Evolutionary conservation across 2,888 invertebrate genomes (phyloP).

Genomic region (Thera britannica): DNA sequence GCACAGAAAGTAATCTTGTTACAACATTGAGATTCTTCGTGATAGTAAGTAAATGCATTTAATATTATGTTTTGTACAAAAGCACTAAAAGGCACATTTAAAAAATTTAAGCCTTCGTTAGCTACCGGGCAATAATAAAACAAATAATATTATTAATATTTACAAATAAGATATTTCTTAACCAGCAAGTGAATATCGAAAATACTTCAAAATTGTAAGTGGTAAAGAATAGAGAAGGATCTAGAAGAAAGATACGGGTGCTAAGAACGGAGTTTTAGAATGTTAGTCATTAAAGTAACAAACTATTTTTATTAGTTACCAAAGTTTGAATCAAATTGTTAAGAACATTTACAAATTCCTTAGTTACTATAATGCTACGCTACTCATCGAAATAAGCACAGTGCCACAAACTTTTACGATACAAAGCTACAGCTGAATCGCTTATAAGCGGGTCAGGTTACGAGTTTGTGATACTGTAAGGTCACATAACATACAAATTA

Average conservation of each 20-base stretch:
- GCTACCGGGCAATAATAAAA: slow-evolving; percentile 3
- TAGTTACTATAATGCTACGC: slow-evolving; percentile 8
- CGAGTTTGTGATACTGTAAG: slow-evolving; percentile 8
- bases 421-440: not conserved
- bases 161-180: slow-evolving; percentile 21
- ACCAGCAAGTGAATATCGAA: slow-evolving; percentile 12
- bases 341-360: slow-evolving; percentile 22
- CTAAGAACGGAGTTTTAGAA: slow-evolving; percentile 6
- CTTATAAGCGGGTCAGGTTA: not conserved
- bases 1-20: slow-evolving; percentile 28
- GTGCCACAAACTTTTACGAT: slow-evolving; percentile 11
- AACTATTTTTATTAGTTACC: not conserved
- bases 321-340: slow-evolving; percentile 2
- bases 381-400: slow-evolving; percentile 23
- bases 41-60: slow-evolving; percentile 31
- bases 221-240: not conserved
- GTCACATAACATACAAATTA: slow-evolving; percentile 11
- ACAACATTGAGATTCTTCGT: slow-evolving; percentile 33
- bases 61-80: slow-evolving; percentile 21
- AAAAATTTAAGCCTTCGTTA: not conserved
- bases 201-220: slow-evolving; percentile 3
- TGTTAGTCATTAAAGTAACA: slow-evolving; percentile 7
- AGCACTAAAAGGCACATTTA: slow-evolving; percentile 19
- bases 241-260: slow-evolving; percentile 5
- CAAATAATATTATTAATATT: slow-evolving; percentile 14